These are phyloP conservation scores for Crenichthys baileyi DNA, from an alignment of 2,797 vertebrate species.

Conservation along the genomic window DNA sequence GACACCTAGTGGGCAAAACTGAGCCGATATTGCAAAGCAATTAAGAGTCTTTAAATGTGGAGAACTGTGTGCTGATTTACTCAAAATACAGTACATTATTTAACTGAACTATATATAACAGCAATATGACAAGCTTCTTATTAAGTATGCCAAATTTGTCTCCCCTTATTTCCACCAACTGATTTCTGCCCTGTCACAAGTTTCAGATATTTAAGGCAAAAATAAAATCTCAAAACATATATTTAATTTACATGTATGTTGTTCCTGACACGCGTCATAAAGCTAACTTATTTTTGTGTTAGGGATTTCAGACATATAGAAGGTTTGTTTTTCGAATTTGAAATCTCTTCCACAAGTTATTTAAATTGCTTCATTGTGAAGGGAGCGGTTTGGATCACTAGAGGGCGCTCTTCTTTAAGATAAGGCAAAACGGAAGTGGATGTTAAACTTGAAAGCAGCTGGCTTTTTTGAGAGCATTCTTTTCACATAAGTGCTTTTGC, in stretches of 20 bases:
- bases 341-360: too few species aligned
- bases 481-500: background rate
- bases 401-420: constrained; percentile 50
- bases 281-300: background rate
- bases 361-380: too few species aligned
- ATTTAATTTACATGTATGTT: background rate
- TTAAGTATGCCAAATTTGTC: background rate
- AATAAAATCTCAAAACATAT: background rate
- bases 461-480: background rate
- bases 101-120: background rate
- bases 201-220: background rate
- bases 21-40: background rate
- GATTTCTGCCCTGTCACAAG: background rate
- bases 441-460: background rate
- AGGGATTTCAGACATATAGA: background rate
- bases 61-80: background rate
- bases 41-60: background rate
- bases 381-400: constrained; percentile 28
- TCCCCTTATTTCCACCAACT: background rate
- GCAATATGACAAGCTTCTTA: background rate
- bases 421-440: background rate
- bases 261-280: background rate
- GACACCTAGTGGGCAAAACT: constrained; percentile 34
- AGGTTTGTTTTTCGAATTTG: accelerated
- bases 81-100: background rate